Evolutionary conservation across 2,888 invertebrate genomes (phyloP), one percentile per base, ranked within the genome.

Genomic region (Hedychridium roseum): DNA sequence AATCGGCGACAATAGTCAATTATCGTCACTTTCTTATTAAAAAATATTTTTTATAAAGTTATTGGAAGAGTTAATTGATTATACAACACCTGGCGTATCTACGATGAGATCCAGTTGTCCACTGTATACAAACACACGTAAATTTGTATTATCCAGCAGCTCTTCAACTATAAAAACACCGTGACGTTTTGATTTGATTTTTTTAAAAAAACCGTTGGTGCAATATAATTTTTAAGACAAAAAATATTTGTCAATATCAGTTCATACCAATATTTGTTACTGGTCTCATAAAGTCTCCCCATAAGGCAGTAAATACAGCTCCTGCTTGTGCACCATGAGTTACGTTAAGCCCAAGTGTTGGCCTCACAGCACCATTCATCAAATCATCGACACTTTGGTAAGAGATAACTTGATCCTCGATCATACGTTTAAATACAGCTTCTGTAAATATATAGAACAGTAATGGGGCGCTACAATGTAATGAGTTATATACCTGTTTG

Each of bases 51-150:
- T n/a, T n/a, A n/a, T n/a, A n/a, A n/a, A n/a, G n/a, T n/a, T n/a
- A n/a, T n/a, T n/a, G n/a, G n/a, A n/a, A n/a, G n/a, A n/a, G n/a
- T n/a, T n/a, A n/a, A n/a, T n/a, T n/a, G n/a, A n/a, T n/a, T n/a
- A n/a, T n/a, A n/a, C n/a, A n/a, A n/a, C n/a, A 85, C 92, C 93
- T 57, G 89, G 85, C 11, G 92, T 91, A 64, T 89, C 88, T 53
- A 91, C 91, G 67, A 94, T 92, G 12, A 94, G 82, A 78, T 94
- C 94, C 53, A 94, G 81, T 68, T 93, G 92, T 20, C 91, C 92
- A 57, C 86, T 89, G 70, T 89, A 88, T 12, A 92, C 88, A 21
- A 84, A 84, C 1, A 92, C 83, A 39, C 85, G 83, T 12, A 92
- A 79, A 39, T 84, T 80, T 0, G 90, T 90, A 60, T 84, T 84